phyloP scores from a whole-genome alignment of 2,797 vertebrate species.

The Melanitta fusca region DNA sequence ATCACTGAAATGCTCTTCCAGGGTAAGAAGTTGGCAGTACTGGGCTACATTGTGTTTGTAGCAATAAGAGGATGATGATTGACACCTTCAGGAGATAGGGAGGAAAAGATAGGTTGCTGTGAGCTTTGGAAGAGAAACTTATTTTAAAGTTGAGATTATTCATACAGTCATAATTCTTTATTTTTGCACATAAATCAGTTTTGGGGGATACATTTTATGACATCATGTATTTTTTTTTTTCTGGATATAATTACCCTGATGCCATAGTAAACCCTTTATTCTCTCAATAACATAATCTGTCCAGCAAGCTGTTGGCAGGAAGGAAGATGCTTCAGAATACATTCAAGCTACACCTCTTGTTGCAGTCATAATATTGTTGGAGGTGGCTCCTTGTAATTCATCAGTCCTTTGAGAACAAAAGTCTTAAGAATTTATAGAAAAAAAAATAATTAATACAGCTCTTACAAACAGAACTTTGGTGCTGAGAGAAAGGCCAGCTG shows the following conservation, averaged over 20 bases:
- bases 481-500: accelerated
- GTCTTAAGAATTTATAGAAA: neutral
- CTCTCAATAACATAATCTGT: constrained; percentile 2
- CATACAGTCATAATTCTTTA: neutral
- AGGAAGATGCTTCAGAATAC: neutral
- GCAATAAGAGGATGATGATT: neutral
- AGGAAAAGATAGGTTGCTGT: neutral
- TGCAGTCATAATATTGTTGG: neutral
- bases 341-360: neutral
- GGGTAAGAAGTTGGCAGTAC: neutral
- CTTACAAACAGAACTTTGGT: neutral
- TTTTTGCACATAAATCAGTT: neutral
- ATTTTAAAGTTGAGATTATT: neutral
- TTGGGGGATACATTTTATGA: neutral
- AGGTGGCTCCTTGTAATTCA: neutral
- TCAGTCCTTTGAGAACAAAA: neutral
- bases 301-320: neutral
- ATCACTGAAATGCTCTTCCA: neutral
- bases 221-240: neutral
- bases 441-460: neutral
- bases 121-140: neutral
- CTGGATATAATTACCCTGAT: neutral
- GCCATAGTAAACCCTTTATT: constrained; percentile 34
- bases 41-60: neutral
- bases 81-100: neutral